phyloP scores from a whole-genome alignment of 92 coral and sea anemone species.

The Isaurus tuberculatus region DNA sequence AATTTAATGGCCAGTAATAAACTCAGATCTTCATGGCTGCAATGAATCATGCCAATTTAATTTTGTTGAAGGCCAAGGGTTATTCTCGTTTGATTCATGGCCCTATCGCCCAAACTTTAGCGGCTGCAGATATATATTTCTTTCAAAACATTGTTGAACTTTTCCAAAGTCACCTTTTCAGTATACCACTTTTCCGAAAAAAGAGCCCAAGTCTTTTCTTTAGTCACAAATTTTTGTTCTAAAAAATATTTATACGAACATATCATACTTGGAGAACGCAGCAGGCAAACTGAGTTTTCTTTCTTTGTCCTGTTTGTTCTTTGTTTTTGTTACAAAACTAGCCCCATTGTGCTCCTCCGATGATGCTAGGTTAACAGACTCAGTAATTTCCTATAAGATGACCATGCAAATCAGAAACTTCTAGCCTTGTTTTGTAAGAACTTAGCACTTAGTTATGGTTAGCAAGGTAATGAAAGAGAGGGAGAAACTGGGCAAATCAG shows the following conservation, averaged over 20 bases:
- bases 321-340: not conserved
- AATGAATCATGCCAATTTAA: no score
- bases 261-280: conserved; percentile 34
- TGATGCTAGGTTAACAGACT: not conserved
- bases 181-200: no score
- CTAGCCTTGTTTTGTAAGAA: not conserved
- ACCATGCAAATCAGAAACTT: not conserved
- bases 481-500: not conserved
- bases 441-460: not conserved
- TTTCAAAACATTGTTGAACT: no score
- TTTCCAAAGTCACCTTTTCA: no score
- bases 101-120: no score
- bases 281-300: conserved; percentile 40
- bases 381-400: conserved; percentile 6
- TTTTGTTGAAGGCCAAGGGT: no score
- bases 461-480: not conserved
- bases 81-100: no score
- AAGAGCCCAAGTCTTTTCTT: no score
- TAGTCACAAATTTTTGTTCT: no score
- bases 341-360: conserved; percentile 21
- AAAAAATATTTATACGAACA: not conserved
- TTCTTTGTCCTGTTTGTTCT: conserved; percentile 29
- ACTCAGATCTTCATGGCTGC: no score
- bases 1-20: no score
- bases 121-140: no score